A percentile compares a stretch with the other conserved stretches of the same genome.
Evolutionary conservation across 2,797 vertebrate genomes (phyloP).

Genomic region (Acomys russatus): DNA sequence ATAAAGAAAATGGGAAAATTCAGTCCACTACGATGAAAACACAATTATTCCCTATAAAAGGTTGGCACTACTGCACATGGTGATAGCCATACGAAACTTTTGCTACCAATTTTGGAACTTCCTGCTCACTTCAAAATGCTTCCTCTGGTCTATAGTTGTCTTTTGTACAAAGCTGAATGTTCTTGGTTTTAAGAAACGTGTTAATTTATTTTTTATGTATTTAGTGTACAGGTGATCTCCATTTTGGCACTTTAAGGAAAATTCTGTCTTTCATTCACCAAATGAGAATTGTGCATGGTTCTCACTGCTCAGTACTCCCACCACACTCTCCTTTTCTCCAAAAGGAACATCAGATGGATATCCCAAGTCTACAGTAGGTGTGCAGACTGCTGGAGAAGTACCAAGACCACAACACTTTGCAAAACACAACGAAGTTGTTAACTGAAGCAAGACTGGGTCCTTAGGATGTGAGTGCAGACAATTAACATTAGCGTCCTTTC

Average conservation of each 20-base stretch:
- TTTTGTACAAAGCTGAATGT: not conserved
- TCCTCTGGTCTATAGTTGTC: not conserved
- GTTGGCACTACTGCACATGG: not conserved
- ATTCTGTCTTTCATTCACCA: not conserved
- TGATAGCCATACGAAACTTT: not conserved
- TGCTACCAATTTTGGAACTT: not conserved
- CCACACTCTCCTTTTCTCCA: not conserved
- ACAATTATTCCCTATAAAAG: not conserved
- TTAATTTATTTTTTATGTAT: not conserved
- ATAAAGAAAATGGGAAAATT: not conserved
- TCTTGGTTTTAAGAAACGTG: not conserved
- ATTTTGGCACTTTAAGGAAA: constrained; percentile 1
- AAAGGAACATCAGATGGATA: not conserved
- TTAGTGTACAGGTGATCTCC: not conserved
- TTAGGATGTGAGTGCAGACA: not conserved
- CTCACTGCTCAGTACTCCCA: not conserved
- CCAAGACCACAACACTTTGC: not conserved
- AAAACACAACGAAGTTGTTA: not conserved
- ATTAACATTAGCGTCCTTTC: not conserved
- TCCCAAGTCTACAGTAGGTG: not conserved
- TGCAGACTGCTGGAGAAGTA: not conserved
- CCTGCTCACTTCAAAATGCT: not conserved
- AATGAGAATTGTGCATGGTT: not conserved
- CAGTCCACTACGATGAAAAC: not conserved
- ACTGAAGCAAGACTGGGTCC: not conserved